Conservation (phyloP, 2,888 invertebrate genomes). For the Nemoura dubitans region DNA sequence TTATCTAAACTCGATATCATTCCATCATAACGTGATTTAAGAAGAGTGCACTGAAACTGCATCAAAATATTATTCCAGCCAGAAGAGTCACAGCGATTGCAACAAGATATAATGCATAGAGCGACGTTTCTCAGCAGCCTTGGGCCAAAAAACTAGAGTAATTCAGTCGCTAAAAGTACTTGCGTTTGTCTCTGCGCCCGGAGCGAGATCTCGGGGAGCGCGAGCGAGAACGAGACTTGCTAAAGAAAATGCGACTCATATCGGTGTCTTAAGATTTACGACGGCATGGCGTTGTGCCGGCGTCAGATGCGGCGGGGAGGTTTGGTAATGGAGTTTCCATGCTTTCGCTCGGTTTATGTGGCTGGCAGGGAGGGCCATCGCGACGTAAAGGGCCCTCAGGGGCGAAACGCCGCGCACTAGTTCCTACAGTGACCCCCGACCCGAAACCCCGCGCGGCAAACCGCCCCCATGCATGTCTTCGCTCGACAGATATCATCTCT, state of each 20-base stretch:
- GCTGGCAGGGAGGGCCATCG: constrained; percentile 28
- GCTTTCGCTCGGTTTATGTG: constrained; percentile 41
- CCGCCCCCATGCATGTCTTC: neutral
- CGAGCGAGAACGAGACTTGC: neutral
- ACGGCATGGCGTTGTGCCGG: neutral
- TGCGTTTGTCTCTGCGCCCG: neutral
- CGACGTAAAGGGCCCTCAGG: constrained; percentile 20
- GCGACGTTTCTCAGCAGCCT: neutral
- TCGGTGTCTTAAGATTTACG: constrained; percentile 40
- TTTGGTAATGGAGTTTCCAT: constrained; percentile 48
- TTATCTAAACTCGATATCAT: neutral
- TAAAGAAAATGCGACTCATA: constrained; percentile 35
- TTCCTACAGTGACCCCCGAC: neutral
- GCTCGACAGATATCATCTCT: constrained; percentile 31
- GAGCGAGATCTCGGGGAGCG: neutral
- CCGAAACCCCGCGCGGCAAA: neutral
- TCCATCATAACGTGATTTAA: neutral
- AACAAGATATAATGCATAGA: neutral
- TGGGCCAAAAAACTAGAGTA: neutral
- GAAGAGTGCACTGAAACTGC: neutral
- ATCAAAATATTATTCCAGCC: neutral
- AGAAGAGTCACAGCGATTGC: neutral
- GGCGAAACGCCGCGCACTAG: neutral
- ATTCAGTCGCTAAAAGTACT: neutral
- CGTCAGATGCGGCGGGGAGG: constrained; percentile 20